Evolutionary conservation across 2,113 vertebrate genomes (phyloP).

Genomic region (Chlamydotis undulata): DNA sequence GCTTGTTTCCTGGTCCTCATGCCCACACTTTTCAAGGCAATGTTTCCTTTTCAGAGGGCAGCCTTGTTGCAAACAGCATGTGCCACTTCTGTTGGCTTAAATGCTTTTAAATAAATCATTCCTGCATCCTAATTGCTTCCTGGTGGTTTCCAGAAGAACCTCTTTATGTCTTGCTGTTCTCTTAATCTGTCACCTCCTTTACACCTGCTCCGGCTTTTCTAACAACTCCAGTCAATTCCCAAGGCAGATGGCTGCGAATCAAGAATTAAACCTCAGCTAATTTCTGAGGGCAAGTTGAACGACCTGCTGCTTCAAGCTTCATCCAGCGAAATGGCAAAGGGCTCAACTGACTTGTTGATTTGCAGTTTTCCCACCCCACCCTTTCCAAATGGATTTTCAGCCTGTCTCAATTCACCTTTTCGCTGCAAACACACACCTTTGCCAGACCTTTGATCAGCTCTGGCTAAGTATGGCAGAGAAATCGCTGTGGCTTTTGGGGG

Average conservation of each 20-base stretch:
- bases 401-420: background rate
- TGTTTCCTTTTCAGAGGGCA: background rate
- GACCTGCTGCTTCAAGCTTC: background rate
- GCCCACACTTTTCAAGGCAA: background rate
- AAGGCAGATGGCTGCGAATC: background rate
- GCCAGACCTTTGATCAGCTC: background rate
- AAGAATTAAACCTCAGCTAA: slow-evolving; percentile 38
- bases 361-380: background rate
- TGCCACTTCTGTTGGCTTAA: slow-evolving; percentile 13
- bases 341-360: background rate
- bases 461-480: background rate
- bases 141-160: slow-evolving; percentile 37
- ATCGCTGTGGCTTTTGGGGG: background rate
- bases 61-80: slow-evolving; percentile 46
- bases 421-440: background rate
- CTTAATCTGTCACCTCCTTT: slow-evolving; percentile 61
- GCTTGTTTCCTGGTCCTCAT: background rate
- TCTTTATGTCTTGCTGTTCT: slow-evolving; percentile 37
- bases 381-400: background rate
- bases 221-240: slow-evolving; percentile 40
- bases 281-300: background rate
- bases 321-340: background rate
- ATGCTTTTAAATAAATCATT: slow-evolving; percentile 57
- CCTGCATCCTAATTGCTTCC: slow-evolving; percentile 54
- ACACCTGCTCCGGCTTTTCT: slow-evolving; percentile 59